These are phyloP conservation scores for Drosophila simulans DNA, from an alignment of 1,140 invertebrate species.

Conservation along the genomic window DNA sequence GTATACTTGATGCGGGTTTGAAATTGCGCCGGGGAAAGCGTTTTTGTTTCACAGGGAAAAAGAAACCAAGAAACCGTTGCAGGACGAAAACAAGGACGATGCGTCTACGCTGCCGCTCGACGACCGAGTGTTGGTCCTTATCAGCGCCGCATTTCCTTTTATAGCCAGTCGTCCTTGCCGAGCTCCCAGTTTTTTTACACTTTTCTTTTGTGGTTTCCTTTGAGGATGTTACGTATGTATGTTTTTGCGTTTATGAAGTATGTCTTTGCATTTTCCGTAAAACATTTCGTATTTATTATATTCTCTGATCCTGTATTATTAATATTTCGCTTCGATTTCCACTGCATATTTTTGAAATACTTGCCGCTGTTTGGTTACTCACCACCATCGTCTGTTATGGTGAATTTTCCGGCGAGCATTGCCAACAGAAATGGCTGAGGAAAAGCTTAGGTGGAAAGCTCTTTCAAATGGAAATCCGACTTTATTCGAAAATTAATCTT, in stretches of 20 bases:
- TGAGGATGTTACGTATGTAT: not conserved
- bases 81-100: constrained; percentile 56
- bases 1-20: constrained; percentile 32
- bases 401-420: constrained; percentile 14
- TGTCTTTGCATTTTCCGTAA: too few species aligned
- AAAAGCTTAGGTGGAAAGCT: constrained; percentile 27
- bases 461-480: not conserved
- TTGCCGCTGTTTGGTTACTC: constrained; percentile 26
- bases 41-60: constrained; percentile 23
- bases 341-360: constrained; percentile 15
- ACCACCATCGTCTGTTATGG: constrained; percentile 11
- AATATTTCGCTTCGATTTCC: constrained; percentile 2
- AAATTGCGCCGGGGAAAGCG: constrained; percentile 51
- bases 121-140: constrained; percentile 82
- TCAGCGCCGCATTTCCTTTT: constrained; percentile 82
- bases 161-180: constrained; percentile 51
- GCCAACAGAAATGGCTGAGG: not conserved
- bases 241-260: too few species aligned
- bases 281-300: not conserved
- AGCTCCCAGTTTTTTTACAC: constrained; percentile 3
- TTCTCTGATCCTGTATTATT: not conserved
- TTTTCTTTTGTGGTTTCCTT: not conserved
- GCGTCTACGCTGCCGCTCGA: constrained; percentile 76
- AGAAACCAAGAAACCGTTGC: constrained; percentile 44
- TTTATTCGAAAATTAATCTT: not conserved